A percentile compares a stretch with the other conserved stretches of the same genome.
These are phyloP conservation scores for Lasius fuliginosus DNA, from an alignment of 2,888 invertebrate genomes.

Conservation along the genomic window DNA sequence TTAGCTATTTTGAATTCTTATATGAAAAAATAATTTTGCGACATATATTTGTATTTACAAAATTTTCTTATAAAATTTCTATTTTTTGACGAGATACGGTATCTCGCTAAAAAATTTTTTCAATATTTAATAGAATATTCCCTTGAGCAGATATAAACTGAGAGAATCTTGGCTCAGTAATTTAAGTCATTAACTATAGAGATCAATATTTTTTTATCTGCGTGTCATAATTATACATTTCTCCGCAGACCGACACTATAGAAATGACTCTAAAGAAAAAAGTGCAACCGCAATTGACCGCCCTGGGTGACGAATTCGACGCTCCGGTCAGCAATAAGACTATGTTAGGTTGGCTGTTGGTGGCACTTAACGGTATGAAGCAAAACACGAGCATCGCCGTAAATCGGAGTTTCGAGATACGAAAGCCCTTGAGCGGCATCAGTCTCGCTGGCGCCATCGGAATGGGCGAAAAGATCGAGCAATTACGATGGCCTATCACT, in stretches of 20 bases:
- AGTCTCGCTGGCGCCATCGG: slow-evolving; percentile 89
- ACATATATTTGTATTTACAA: not conserved
- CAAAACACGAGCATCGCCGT: slow-evolving; percentile 92
- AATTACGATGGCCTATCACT: slow-evolving; percentile 95
- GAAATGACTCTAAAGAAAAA: slow-evolving; percentile 91
- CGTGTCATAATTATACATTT: slow-evolving; percentile 79
- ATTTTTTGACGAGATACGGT: not conserved
- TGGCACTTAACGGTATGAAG: slow-evolving; percentile 90
- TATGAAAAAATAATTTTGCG: not conserved
- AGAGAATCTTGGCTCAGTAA: not conserved
- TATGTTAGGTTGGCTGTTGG: slow-evolving; percentile 90
- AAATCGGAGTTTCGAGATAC: slow-evolving; percentile 92
- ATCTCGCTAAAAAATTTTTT: not conserved
- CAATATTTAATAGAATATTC: not conserved
- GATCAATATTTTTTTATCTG: not conserved
- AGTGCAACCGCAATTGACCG: slow-evolving; percentile 90
- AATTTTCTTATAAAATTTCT: too few relatives aligned
- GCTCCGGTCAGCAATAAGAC: slow-evolving; percentile 93
- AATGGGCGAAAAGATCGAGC: slow-evolving; percentile 91
- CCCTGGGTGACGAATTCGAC: slow-evolving; percentile 92
- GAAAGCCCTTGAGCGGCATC: slow-evolving; percentile 91
- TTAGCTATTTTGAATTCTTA: not conserved
- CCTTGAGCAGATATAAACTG: not conserved
- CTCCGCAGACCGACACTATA: slow-evolving; percentile 90
- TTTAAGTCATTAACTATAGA: slow-evolving; percentile 1